Percentiles rank a stretch among this genome's conserved stretches.
Evolutionary conservation across 2,113 vertebrate genomes (phyloP).

Genomic region (Australoheros scitulus): DNA sequence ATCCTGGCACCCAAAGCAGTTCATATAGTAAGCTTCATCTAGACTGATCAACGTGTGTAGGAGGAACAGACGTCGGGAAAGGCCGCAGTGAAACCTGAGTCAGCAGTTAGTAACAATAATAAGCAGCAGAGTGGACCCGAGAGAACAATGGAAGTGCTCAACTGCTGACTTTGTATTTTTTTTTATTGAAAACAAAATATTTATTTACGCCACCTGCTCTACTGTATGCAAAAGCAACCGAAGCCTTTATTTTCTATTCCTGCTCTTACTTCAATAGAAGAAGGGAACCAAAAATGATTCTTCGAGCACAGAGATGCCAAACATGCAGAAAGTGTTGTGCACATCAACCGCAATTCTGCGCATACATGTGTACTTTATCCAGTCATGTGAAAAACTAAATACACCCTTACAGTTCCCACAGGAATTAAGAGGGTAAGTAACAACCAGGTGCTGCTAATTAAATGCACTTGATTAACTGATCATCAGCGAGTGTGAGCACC

Average conservation of each 20-base stretch:
- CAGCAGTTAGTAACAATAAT: slow-evolving; percentile 1
- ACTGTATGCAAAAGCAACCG: slow-evolving; percentile 11
- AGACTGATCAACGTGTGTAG: no score
- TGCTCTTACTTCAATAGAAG: background rate
- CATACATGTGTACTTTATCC: background rate
- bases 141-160: background rate
- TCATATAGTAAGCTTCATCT: no score
- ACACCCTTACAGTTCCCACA: background rate
- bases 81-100: slow-evolving; percentile 10
- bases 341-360: background rate
- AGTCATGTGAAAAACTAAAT: background rate
- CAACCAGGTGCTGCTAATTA: background rate
- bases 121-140: background rate
- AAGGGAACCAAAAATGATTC: background rate
- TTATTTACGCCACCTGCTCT: slow-evolving; percentile 1
- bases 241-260: slow-evolving; percentile 1
- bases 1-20: no score
- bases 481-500: background rate
- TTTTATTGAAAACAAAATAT: slow-evolving; percentile 13
- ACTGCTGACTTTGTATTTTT: slow-evolving; percentile 31
- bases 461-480: background rate
- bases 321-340: background rate
- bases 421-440: background rate
- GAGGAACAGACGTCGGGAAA: no score
- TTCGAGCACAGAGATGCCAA: background rate